phyloP scores from a whole-genome alignment of 1,140 invertebrate species.

The Elysia chlorotica region DNA sequence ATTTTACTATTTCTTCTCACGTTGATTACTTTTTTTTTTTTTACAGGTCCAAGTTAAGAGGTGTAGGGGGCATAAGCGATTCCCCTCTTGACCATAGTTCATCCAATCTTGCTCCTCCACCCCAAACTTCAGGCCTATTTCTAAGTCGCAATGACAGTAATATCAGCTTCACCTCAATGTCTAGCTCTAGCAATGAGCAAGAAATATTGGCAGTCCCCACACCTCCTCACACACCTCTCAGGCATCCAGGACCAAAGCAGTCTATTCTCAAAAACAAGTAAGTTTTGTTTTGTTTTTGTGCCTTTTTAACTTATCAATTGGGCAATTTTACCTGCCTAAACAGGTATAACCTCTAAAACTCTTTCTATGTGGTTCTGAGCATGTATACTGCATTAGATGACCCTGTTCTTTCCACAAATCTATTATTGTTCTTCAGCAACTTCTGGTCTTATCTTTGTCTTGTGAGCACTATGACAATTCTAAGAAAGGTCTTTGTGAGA shows the following conservation, averaged over 20 bases:
- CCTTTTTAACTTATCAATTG: neutral
- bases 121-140: constrained; percentile 8
- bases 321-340: neutral
- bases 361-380: too few species aligned
- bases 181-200: constrained; percentile 50
- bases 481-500: too few species aligned
- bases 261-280: constrained; percentile 48
- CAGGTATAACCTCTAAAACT: too few species aligned
- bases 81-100: constrained; percentile 30
- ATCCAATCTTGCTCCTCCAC: constrained; percentile 26
- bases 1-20: too few species aligned
- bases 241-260: constrained; percentile 29
- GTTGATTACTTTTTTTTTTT: too few species aligned
- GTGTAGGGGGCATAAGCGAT: constrained; percentile 17
- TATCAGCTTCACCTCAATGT: constrained; percentile 69
- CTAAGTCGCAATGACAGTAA: constrained; percentile 74
- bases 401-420: too few species aligned
- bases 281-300: neutral
- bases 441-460: too few species aligned
- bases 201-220: constrained; percentile 35
- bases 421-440: too few species aligned
- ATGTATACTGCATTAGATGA: too few species aligned
- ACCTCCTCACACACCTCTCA: constrained; percentile 46
- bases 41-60: constrained; percentile 12
- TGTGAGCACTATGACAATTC: too few species aligned